phyloP scores from a whole-genome alignment of 2,797 vertebrate species.

The Potorous gilbertii region DNA sequence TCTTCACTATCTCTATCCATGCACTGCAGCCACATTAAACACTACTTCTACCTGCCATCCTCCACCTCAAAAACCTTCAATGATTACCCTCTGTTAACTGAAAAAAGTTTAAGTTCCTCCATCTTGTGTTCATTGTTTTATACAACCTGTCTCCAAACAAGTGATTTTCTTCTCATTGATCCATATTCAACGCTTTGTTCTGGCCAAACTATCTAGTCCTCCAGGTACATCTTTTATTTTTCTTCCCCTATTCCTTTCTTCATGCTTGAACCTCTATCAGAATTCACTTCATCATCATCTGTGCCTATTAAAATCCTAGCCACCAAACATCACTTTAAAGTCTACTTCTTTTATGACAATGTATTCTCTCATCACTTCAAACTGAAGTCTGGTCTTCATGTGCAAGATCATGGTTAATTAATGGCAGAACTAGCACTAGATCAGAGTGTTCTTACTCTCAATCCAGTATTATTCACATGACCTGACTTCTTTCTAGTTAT shows the following conservation, averaged over 20 bases:
- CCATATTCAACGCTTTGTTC: background rate
- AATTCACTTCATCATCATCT: background rate
- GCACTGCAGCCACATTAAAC: background rate
- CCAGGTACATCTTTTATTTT: background rate
- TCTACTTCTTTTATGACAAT: background rate
- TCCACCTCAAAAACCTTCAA: background rate
- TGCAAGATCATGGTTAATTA: background rate
- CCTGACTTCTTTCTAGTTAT: too few species aligned
- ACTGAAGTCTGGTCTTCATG: background rate
- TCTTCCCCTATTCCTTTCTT: background rate
- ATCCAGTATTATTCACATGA: background rate
- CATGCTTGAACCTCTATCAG: background rate
- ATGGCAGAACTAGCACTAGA: background rate
- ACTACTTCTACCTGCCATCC: background rate
- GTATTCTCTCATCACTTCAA: background rate
- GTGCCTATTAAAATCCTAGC: background rate
- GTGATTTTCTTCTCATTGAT: background rate
- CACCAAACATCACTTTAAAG: background rate
- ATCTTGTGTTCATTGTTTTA: background rate
- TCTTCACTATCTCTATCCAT: background rate
- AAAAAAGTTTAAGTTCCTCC: background rate
- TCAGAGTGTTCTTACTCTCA: background rate
- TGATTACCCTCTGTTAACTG: background rate
- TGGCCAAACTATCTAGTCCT: background rate
- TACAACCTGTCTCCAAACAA: background rate